Base-by-base conservation (phyloP, 2,888 invertebrate genomes). In the Emesis russula region DNA sequence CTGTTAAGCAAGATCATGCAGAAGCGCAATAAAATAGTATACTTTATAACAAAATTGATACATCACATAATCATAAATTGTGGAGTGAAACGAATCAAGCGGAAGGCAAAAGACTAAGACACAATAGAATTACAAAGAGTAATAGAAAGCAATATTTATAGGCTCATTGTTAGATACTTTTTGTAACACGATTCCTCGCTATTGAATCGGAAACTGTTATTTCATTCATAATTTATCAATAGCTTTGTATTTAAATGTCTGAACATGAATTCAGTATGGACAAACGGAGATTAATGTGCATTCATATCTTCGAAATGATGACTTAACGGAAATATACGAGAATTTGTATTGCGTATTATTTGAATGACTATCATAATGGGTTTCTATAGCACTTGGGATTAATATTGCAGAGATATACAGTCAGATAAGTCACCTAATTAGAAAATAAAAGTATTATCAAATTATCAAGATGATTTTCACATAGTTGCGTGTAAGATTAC, bases 181-280 rank as follows among this genome's bases (percentile, higher is more conserved):
- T 97, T 97, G 96, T 96, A 96, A 97, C 97, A 97, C 96, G 96
- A 97, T 96, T 95, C 96, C 96, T 94, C 95, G 95, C 96, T 96
- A 96, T 96, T 95, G 96, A 96, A 96, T 96, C 91, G 93, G 96
- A 96, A 85, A 97, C 97, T 96, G 97, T 97, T 97, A 97, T 97
- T 97, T 96, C 97, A 97, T 97, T 97, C 97, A 97, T 97, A 97
- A 98, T 97, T 97, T 98, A 98, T 98, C 97, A 97, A 95, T 96
- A 97, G 96, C 97, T 97, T 97, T 97, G 97, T 97, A 97, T 98
- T 97, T 97, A 97, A 97, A 97, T 97, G 96, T 96, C 96, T 96
- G 95, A 96, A 96, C 97, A 97, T 96, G 96, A 96, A 96, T 96
- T 96, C 96, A 95, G 96, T 96, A 96, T 96, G 96, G 97, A 97